A percentile compares a stretch with the other conserved stretches of the same genome.
These are phyloP conservation scores for Bombus consobrinus DNA, from an alignment of 1,140 invertebrate species.

Conservation along the genomic window DNA sequence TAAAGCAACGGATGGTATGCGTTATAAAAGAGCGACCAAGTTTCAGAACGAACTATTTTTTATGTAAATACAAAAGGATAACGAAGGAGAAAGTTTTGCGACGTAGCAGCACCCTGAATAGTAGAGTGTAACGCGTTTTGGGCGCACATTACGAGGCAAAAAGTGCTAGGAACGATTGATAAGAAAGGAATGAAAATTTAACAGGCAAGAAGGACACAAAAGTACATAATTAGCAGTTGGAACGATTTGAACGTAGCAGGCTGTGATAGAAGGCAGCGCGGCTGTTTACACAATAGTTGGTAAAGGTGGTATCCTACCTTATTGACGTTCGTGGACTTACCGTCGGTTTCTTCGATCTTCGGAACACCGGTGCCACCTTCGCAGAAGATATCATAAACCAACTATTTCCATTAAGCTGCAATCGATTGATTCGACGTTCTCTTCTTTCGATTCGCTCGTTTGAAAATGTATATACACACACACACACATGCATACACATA, in stretches of 20 bases:
- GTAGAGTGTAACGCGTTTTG: no score
- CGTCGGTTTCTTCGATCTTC: not conserved
- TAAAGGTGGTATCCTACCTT: slow-evolving; percentile 18
- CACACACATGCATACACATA: not conserved
- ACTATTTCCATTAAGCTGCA: not conserved
- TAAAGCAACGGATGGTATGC: not conserved
- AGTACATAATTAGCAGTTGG: not conserved
- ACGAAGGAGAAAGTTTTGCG: slow-evolving; percentile 25
- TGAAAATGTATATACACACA: no score
- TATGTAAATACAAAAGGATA: not conserved
- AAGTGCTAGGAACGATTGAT: not conserved
- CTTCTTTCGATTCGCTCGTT: not conserved
- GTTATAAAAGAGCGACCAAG: not conserved
- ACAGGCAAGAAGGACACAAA: not conserved
- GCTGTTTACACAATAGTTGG: not conserved
- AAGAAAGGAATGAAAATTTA: not conserved
- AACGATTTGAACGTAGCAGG: not conserved
- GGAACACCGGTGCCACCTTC: slow-evolving; percentile 24
- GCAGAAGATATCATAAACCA: not conserved
- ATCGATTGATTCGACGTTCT: not conserved
- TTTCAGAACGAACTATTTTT: not conserved
- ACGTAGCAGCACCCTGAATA: not conserved
- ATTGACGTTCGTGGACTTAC: not conserved
- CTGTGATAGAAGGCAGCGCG: no score
- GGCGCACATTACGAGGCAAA: not conserved